These are phyloP conservation scores for Meriones unguiculatus DNA, from an alignment of 2,113 vertebrate genomes.

Conservation along the genomic window DNA sequence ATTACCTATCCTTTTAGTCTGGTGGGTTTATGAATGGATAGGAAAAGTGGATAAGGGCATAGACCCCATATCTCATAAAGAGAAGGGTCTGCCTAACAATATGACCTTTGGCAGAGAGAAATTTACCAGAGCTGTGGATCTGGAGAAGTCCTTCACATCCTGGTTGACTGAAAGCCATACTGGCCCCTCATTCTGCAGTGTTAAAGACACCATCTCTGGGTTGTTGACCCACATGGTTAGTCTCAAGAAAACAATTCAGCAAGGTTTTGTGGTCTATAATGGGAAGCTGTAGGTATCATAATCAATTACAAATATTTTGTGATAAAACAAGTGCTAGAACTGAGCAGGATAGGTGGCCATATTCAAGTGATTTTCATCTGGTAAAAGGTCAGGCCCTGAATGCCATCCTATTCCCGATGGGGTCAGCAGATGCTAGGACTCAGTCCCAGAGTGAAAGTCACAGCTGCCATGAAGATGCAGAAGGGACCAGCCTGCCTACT, in stretches of 20 bases:
- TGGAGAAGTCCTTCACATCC: slow-evolving; percentile 84
- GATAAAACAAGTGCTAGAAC: slow-evolving; percentile 95
- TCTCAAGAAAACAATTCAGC: background rate
- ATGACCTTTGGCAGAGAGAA: slow-evolving; percentile 93
- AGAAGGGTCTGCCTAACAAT: slow-evolving; percentile 89
- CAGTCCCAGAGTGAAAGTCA: slow-evolving; percentile 97
- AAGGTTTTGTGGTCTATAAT: no score
- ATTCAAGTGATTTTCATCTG: slow-evolving; percentile 96
- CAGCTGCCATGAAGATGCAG: slow-evolving; percentile 93
- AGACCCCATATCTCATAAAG: slow-evolving; percentile 88
- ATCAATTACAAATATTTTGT: slow-evolving; percentile 95
- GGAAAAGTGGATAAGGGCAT: slow-evolving; percentile 87
- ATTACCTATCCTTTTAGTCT: slow-evolving; percentile 92
- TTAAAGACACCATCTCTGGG: background rate
- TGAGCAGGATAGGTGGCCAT: slow-evolving; percentile 94
- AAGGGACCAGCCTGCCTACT: slow-evolving; percentile 78
- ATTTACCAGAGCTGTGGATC: slow-evolving; percentile 90
- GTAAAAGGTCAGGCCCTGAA: slow-evolving; percentile 94
- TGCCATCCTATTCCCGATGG: slow-evolving; percentile 94
- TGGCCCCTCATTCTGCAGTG: no score
- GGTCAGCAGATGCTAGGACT: slow-evolving; percentile 94
- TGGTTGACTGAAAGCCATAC: background rate
- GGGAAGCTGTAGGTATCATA: slow-evolving; percentile 93
- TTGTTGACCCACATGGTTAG: background rate
- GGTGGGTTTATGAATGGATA: slow-evolving; percentile 90